Base-by-base conservation (phyloP, 2,888 invertebrate species). In the Eupeodes luniger region DNA sequence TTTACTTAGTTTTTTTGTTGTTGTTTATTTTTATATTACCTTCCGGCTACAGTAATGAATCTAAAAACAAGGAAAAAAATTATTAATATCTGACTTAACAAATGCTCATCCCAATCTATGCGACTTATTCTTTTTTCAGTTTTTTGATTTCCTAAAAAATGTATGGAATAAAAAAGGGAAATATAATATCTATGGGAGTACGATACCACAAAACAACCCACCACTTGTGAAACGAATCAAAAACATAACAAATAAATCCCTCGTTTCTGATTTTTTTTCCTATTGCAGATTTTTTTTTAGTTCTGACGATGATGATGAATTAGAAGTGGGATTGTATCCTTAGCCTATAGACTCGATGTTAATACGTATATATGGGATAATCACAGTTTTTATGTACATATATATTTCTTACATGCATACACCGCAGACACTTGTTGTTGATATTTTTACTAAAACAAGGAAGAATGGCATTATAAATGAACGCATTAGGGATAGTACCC, bases 401-500 rank as follows among this genome's bases (percentile, higher is more conserved):
- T n/a, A 10, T 40, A 40, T 7, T 59, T 5, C 36, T 36, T 62
- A 59, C 27, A 59, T 16, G 10, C 16, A n/a, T 62, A 3, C 10
- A 62, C n/a, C 11, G n/a, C 16, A 40, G 16, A 62, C 16, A 62
- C 62, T 40, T 16, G 40, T 44, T 61, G 40, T 40, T 40, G 69
- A 7, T 40, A 40, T 44, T 62, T 47, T 47, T 69, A 53, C 51
- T 16, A 61, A 36, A 76, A 62, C 76, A 61, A 76, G 53, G 55
- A 76, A 76, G 69, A 81, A 81, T 76, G 55, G 51, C 76, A 76
- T 81, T 69, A 70, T 47, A 64, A 64, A 49, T 76, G 62, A 81
- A 62, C 62, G 69, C 76, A 81, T 81, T 81, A 81, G 69, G 69
- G 62, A 81, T 66, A 61, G 67, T 81, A 66, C 66, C 81, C 74